Conservation (phyloP, 2,888 invertebrate genomes). For the Chrysomela aeneicollis region DNA sequence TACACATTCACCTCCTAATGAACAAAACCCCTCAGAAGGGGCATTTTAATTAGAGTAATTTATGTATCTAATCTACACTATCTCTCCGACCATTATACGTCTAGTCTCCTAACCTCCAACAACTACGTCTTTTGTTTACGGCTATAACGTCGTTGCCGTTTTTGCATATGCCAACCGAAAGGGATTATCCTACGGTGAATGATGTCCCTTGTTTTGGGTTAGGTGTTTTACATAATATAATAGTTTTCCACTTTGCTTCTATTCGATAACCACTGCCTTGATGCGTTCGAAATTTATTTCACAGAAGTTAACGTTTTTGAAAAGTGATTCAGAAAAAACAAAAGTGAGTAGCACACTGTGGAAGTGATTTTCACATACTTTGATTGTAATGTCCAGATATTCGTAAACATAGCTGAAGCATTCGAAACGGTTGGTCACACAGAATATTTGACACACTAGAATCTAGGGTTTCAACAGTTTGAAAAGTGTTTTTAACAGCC, state of each 20-base stretch:
- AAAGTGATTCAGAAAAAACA: too few species aligned
- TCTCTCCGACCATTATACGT: constrained; percentile 38
- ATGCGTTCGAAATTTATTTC: not conserved
- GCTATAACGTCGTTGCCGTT: constrained; percentile 26
- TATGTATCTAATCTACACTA: constrained; percentile 47
- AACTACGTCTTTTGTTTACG: constrained; percentile 35
- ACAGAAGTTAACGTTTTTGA: constrained; percentile 11
- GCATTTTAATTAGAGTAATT: constrained; percentile 47
- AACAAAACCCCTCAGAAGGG: constrained; percentile 46
- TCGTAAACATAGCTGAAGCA: too few species aligned
- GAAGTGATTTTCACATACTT: too few species aligned
- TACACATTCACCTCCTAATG: constrained; percentile 43
- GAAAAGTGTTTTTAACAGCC: too few species aligned
- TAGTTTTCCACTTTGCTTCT: constrained; percentile 16
- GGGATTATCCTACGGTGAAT: constrained; percentile 21
- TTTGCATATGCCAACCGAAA: constrained; percentile 27
- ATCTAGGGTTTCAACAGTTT: too few species aligned
- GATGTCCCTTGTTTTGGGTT: not conserved
- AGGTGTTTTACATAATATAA: constrained; percentile 13
- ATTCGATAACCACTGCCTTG: not conserved
- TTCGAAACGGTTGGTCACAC: too few species aligned
- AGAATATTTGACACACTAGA: too few species aligned
- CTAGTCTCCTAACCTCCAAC: constrained; percentile 30
- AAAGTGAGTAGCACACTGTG: too few species aligned
- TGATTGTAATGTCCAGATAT: too few species aligned